Evolutionary conservation across 2,113 vertebrate species (phyloP).

Genomic region (Canis aureus): DNA sequence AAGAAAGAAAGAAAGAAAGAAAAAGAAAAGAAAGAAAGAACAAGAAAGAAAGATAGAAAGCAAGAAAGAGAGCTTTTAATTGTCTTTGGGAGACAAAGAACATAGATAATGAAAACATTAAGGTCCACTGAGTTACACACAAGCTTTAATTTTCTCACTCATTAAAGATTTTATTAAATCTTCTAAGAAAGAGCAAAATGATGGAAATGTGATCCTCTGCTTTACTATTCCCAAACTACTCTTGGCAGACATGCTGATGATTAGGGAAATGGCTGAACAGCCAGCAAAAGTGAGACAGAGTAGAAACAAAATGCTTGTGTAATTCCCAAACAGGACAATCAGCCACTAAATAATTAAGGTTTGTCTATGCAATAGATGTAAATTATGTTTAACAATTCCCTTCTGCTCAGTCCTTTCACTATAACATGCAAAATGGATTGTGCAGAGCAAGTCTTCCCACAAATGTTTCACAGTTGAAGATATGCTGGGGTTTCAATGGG

Average conservation of each 20-base stretch:
- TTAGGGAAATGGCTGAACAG: neutral
- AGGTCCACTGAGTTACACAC: neutral
- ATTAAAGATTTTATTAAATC: neutral
- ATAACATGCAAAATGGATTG: neutral
- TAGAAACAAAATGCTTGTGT: neutral
- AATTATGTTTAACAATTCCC: conserved; percentile 6
- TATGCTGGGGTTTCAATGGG: neutral
- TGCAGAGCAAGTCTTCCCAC: neutral
- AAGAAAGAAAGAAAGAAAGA: too few relatives aligned
- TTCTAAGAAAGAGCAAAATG: neutral
- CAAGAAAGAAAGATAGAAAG: neutral
- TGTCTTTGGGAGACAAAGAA: neutral
- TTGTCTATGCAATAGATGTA: neutral
- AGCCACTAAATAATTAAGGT: conserved; percentile 10
- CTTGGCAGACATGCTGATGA: neutral
- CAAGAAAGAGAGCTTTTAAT: neutral
- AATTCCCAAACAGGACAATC: neutral
- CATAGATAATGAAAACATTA: neutral
- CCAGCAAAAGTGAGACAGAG: neutral
- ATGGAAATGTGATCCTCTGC: neutral
- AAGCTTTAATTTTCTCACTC: neutral
- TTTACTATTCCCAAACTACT: neutral
- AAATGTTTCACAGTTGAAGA: conserved; percentile 14
- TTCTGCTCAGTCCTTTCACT: conserved; percentile 41
- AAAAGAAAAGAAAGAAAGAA: too few relatives aligned